Evolutionary conservation across 2,888 invertebrate genomes (phyloP), one percentile per base, ranked within the genome.

Genomic region (Brachyptera putata): DNA sequence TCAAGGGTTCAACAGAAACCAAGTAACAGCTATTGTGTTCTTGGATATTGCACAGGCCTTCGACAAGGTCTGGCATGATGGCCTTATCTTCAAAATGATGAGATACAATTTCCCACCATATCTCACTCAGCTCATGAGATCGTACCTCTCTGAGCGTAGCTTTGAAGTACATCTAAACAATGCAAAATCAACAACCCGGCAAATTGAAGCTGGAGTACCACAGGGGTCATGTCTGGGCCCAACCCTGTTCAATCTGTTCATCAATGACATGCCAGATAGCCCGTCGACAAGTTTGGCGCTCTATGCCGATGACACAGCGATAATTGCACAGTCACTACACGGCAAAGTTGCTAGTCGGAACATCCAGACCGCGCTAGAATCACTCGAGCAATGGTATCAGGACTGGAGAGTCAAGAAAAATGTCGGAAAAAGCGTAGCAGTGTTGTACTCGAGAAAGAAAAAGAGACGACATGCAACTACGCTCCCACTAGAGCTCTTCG

Each of bases 21-120:
- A 68, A 49, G 60, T 61, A 3, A 69, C 69, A 2, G 69, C 66
- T 5, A 65, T 69, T 18, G 61, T 69, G 1, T 61, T 70, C 7
- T 60, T 74, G 0, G 71, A 73, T 53, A 62, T 71, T 1, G 66
- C 68, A 41, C 69, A 69, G 58, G 71, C 70, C 0, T 72, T 73
- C 60, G 69, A 73, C 62, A 65, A 66, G 13, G 70, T 73, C 2
- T 72, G 71, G 70, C 70, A 71, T 41, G 57, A 67, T 1, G 70
- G 68, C 3, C 66, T 71, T 0, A 22, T 69, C 5, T 62, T 57
- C 49, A 71, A 70, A 63, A 60, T 71, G n/a, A 60, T 46, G 37
- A 14, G 21, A 2, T 9, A 16, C 18, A 3, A 41, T 1, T 41
- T 41, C 9, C 41, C 41, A 5, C 18, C 41, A 3, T 41, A 41